phyloP scores from a whole-genome alignment of 2,888 invertebrate species.

The Iselma pallidipennis region DNA sequence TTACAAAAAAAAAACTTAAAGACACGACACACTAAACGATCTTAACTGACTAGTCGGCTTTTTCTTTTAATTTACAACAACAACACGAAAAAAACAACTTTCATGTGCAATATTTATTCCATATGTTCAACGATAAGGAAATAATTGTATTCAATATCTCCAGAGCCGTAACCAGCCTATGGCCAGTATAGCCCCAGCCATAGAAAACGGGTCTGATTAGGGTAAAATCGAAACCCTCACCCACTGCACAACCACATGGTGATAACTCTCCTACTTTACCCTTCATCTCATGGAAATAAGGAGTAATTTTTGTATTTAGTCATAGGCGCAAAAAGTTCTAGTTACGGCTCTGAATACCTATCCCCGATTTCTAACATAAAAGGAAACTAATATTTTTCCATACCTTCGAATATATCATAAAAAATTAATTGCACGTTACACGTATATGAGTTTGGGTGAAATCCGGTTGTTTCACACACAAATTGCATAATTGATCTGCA shows the following conservation, averaged over 20 bases:
- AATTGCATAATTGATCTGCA: constrained; percentile 1
- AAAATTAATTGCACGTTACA: neutral
- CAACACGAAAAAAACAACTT: constrained; percentile 24
- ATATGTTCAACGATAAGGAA: constrained; percentile 49
- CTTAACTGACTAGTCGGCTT: neutral
- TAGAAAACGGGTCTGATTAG: no score
- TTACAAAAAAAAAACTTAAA: no score
- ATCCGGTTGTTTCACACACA: neutral
- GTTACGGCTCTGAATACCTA: no score
- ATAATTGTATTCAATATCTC: constrained; percentile 42
- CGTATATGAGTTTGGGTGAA: constrained; percentile 1
- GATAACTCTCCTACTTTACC: no score
- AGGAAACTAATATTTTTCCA: neutral
- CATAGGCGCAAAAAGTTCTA: no score
- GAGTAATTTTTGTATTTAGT: no score
- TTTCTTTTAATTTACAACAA: neutral
- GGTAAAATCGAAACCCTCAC: no score
- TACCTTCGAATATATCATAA: neutral
- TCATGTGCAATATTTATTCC: constrained; percentile 39
- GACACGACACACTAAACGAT: constrained; percentile 2
- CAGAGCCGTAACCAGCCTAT: no score
- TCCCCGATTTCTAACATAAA: constrained; percentile 14
- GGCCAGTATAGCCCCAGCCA: no score
- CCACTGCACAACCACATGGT: no score
- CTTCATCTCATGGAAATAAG: no score